phyloP scores from a whole-genome alignment of 1,140 invertebrate species.

The Alviniconcha marisindica region DNA sequence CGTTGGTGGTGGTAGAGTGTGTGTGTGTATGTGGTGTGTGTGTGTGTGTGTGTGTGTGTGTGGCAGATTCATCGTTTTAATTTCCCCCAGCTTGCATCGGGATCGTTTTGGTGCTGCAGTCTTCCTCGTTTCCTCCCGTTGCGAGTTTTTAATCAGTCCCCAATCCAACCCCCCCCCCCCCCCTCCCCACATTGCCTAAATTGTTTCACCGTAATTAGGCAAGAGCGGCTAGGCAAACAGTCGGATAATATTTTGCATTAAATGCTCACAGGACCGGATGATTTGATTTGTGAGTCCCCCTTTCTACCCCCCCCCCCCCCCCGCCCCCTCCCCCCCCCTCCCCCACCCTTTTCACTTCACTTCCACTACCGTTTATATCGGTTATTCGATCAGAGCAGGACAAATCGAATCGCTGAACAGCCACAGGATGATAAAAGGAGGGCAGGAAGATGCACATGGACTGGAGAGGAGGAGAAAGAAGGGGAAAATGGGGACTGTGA shows the following conservation, averaged over 20 bases:
- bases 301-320: not conserved
- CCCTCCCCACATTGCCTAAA: constrained; percentile 24
- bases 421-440: not conserved
- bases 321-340: not conserved
- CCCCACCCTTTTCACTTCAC: not conserved
- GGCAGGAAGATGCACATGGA: too few species aligned
- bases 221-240: constrained; percentile 16
- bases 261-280: constrained; percentile 11
- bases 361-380: not conserved
- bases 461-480: not conserved
- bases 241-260: constrained; percentile 30
- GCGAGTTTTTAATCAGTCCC: constrained; percentile 37
- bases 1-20: too few species aligned
- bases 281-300: constrained; percentile 35
- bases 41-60: too few species aligned
- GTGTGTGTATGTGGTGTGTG: too few species aligned
- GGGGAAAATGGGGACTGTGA: not conserved
- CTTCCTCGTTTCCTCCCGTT: too few species aligned
- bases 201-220: constrained; percentile 33
- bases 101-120: not conserved
- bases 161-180: not conserved
- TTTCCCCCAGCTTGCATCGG: constrained; percentile 8
- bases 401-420: constrained; percentile 4
- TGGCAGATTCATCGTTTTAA: constrained; percentile 6
- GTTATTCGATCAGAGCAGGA: not conserved